These are phyloP conservation scores for Saturnia pavonia DNA, from an alignment of 2,888 invertebrate genomes.

Conservation along the genomic window DNA sequence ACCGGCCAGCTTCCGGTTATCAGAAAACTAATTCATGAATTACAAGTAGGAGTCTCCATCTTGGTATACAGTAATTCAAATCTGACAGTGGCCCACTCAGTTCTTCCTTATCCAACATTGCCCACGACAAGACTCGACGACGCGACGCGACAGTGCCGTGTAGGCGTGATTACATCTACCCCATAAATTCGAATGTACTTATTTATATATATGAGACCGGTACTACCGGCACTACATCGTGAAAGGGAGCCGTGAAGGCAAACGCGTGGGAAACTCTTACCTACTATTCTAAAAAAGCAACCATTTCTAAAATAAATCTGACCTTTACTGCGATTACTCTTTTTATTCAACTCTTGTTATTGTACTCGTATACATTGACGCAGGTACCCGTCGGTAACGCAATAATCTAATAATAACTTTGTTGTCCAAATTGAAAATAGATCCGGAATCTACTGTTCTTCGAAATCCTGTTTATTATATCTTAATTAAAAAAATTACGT, in stretches of 20 bases:
- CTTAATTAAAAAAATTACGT: background rate
- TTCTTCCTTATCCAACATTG: constrained; percentile 16
- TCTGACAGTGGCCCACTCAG: constrained; percentile 25
- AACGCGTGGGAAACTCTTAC: constrained; percentile 29
- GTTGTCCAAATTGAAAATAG: constrained; percentile 2
- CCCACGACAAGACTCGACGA: constrained; percentile 31
- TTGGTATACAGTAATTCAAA: constrained; percentile 9
- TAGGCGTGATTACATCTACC: constrained; percentile 66
- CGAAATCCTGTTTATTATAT: background rate
- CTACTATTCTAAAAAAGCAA: constrained; percentile 24
- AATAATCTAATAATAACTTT: background rate
- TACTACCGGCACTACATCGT: constrained; percentile 42
- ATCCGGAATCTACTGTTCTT: constrained; percentile 4
- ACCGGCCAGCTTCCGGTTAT: background rate
- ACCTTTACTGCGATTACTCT: constrained; percentile 17
- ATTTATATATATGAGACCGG: constrained; percentile 63
- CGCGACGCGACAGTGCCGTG: constrained; percentile 27
- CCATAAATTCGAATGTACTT: constrained; percentile 62
- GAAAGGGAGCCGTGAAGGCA: constrained; percentile 51
- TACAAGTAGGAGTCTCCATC: background rate
- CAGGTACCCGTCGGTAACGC: constrained; percentile 6
- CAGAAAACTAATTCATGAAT: constrained; percentile 4
- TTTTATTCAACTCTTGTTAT: constrained; percentile 4
- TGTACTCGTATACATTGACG: constrained; percentile 13
- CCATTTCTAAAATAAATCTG: constrained; percentile 22